phyloP scores from a whole-genome alignment of 2,797 vertebrate species.

The Phylloscopus collybita region DNA sequence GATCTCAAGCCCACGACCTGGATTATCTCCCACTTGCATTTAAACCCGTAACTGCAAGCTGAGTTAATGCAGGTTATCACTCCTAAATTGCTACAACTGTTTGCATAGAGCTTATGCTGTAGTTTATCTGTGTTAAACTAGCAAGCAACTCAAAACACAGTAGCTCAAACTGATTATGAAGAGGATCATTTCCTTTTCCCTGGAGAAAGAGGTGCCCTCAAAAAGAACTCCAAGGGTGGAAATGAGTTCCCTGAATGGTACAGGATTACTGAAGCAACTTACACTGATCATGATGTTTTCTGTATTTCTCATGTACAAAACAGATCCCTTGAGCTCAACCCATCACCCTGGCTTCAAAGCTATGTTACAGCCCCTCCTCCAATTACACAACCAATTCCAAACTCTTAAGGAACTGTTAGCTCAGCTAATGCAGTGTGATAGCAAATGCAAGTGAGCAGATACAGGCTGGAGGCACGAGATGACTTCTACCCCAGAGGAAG shows the following conservation, averaged over 20 bases:
- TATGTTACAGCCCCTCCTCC: neutral
- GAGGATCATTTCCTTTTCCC: neutral
- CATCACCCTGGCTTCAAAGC: neutral
- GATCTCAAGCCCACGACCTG: neutral
- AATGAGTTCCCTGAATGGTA: neutral
- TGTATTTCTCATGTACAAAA: neutral
- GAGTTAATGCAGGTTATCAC: neutral
- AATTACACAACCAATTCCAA: neutral
- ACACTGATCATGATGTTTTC: accelerated
- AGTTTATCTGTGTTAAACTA: neutral
- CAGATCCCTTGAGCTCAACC: neutral
- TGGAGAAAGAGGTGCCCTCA: neutral
- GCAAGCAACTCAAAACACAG: neutral
- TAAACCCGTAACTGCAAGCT: neutral
- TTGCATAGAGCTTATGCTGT: neutral
- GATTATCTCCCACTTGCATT: neutral
- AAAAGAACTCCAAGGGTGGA: neutral
- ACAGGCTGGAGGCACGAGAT: neutral
- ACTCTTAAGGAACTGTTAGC: neutral
- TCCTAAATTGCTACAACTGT: neutral
- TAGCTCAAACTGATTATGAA: neutral
- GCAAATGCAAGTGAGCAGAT: accelerated
- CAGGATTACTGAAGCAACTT: neutral
- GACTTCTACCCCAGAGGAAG: neutral
- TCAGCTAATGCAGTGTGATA: neutral